phyloP scores from a whole-genome alignment of 2,888 invertebrate genomes.

The Cephus runcator region DNA sequence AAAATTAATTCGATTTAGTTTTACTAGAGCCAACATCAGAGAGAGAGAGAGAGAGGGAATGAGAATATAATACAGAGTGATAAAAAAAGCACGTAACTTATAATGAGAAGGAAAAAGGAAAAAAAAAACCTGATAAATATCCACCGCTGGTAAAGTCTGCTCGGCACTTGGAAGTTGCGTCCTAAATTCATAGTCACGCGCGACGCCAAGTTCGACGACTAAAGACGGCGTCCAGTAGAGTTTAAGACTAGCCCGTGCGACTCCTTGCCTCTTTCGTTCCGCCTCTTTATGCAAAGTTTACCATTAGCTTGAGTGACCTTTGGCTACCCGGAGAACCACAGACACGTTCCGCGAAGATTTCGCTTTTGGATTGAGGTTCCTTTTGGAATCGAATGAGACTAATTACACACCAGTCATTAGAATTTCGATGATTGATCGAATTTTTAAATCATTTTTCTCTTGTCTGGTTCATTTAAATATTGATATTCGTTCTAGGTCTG shows the following conservation, averaged over 20 bases:
- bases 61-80: background rate
- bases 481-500: too few species aligned
- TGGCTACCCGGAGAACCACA: background rate
- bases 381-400: background rate
- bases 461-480: too few species aligned
- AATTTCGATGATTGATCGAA: background rate
- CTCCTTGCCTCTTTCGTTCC: background rate
- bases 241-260: background rate
- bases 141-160: background rate
- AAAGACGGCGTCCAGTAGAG: background rate
- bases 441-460: too few species aligned
- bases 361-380: background rate
- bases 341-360: background rate
- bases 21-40: background rate
- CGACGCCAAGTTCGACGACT: background rate
- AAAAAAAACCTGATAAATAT: background rate
- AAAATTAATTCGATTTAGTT: too few species aligned
- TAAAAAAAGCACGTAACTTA: too few species aligned
- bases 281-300: background rate
- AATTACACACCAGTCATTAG: background rate
- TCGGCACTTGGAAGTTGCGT: background rate
- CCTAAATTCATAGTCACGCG: background rate
- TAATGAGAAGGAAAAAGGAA: background rate
- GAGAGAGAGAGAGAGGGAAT: too few species aligned
- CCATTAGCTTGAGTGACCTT: background rate